phyloP scores from a whole-genome alignment of 2,888 invertebrate genomes.

The Erpobdella octoculata region DNA sequence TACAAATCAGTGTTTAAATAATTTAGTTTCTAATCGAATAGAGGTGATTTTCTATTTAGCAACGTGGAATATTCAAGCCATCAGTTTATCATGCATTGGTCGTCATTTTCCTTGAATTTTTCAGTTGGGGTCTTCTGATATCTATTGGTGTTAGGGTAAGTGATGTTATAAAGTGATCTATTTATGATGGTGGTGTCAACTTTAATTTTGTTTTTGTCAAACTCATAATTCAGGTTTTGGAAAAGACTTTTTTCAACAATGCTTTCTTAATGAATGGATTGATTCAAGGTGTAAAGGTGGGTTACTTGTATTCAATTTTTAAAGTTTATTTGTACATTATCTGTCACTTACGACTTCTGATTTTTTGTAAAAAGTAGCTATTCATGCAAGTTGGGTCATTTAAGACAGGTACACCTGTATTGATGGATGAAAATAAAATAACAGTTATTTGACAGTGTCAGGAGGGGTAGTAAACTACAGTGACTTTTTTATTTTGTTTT shows the following conservation, averaged over 20 bases:
- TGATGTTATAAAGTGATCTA: constrained; percentile 32
- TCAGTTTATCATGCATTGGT: constrained; percentile 95
- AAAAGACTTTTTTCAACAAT: constrained; percentile 94
- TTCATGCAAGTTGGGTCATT: too few species aligned
- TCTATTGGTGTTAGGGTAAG: constrained; percentile 85
- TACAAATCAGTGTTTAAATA: background rate
- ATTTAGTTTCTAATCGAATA: background rate
- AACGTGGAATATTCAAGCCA: constrained; percentile 54
- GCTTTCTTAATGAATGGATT: constrained; percentile 99
- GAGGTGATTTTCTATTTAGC: background rate
- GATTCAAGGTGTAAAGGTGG: constrained; percentile 88
- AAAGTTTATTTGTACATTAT: too few species aligned
- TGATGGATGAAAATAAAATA: too few species aligned
- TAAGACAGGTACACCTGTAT: too few species aligned
- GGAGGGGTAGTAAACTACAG: too few species aligned
- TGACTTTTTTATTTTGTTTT: too few species aligned
- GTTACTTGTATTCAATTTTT: too few species aligned
- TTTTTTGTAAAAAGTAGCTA: too few species aligned
- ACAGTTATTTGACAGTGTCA: too few species aligned
- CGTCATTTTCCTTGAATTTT: constrained; percentile 98
- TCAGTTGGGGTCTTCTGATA: constrained; percentile 96
- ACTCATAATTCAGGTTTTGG: constrained; percentile 71
- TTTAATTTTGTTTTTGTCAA: background rate
- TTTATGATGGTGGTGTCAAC: background rate
- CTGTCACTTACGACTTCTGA: too few species aligned